Conservation (phyloP, 2,797 vertebrate genomes). For the Tachyglossus aculeatus region DNA sequence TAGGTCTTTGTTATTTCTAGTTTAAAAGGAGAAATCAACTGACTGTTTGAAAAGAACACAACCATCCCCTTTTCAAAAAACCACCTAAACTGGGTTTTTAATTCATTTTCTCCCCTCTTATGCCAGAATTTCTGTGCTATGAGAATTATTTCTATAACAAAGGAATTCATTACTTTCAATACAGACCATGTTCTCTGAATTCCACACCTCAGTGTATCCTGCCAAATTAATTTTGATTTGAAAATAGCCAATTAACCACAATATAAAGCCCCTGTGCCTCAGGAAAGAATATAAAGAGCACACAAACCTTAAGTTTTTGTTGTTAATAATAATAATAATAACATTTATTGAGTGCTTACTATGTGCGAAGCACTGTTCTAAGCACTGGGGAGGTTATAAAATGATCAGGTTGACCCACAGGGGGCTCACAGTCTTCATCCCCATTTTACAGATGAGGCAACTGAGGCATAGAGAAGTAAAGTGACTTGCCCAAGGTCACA, state of each 20-base stretch:
- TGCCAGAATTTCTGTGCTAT: not conserved
- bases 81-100: constrained; percentile 2
- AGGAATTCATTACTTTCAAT: constrained; percentile 57
- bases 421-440: too few relatives aligned
- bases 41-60: too few relatives aligned
- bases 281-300: constrained; percentile 40
- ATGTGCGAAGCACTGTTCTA: too few relatives aligned
- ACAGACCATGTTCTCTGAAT: constrained; percentile 44
- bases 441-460: too few relatives aligned
- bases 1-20: not conserved
- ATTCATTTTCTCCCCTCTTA: not conserved
- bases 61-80: not conserved
- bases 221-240: constrained; percentile 71
- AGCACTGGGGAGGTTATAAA: too few relatives aligned
- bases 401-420: too few relatives aligned
- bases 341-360: too few relatives aligned
- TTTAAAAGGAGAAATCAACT: too few relatives aligned
- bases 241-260: constrained; percentile 57
- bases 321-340: too few relatives aligned
- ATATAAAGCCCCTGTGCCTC: constrained; percentile 39
- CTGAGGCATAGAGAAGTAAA: too few relatives aligned
- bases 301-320: constrained; percentile 28
- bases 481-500: too few relatives aligned
- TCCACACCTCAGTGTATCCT: constrained; percentile 35
- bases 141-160: constrained; percentile 42